phyloP scores from a whole-genome alignment of 2,888 invertebrate species.

The Chironomus riparius region DNA sequence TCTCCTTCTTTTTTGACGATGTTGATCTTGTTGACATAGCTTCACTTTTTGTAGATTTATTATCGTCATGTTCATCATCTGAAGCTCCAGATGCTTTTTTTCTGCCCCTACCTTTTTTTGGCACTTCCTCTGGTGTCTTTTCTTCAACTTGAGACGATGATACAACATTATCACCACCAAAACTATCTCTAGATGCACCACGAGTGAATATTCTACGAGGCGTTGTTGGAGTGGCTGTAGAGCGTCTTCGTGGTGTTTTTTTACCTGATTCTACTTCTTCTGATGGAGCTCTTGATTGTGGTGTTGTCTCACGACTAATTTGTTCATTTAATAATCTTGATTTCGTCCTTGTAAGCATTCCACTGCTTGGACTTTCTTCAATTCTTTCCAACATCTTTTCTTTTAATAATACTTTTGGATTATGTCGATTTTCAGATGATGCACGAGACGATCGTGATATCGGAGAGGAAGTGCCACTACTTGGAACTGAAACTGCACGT shows the following conservation, averaged over 20 bases:
- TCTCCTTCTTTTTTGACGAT: neutral
- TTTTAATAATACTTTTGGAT: constrained; percentile 3
- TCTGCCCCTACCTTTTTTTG: neutral
- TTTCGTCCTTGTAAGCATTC: neutral
- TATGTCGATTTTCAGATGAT: neutral
- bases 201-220: neutral
- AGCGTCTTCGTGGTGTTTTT: neutral
- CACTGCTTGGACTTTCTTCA: neutral
- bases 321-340: neutral
- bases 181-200: neutral
- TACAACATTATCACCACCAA: neutral
- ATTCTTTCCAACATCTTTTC: constrained; percentile 2
- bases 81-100: neutral
- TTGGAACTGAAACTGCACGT: constrained; percentile 18
- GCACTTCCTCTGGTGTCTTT: constrained; percentile 1
- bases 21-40: neutral
- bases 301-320: neutral
- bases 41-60: neutral
- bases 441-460: neutral
- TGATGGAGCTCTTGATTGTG: neutral
- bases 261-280: neutral
- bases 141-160: neutral
- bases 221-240: neutral
- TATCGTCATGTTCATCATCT: constrained; percentile 4
- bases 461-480: neutral